phyloP scores from a whole-genome alignment of 2,113 vertebrate genomes.

The Erinaceus europaeus region DNA sequence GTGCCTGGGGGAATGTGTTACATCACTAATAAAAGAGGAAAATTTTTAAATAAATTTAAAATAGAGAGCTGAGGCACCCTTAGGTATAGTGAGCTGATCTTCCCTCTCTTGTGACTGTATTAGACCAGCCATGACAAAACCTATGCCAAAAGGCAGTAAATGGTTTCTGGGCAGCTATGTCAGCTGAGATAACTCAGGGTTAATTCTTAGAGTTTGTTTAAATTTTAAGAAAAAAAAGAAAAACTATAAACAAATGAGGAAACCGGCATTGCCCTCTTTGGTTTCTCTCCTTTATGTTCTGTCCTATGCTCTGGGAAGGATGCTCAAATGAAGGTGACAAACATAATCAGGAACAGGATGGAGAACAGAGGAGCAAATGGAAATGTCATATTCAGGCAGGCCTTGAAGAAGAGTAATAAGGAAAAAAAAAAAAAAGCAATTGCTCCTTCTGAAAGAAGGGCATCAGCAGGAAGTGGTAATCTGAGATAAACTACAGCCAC shows the following conservation, averaged over 20 bases:
- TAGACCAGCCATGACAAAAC: background rate
- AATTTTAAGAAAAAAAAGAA: background rate
- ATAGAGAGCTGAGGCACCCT: background rate
- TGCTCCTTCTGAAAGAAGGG: conserved; percentile 15
- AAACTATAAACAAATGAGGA: background rate
- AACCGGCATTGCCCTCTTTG: background rate
- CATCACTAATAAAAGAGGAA: too few relatives aligned
- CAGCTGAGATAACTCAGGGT: background rate
- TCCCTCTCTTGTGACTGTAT: background rate
- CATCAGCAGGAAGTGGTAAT: background rate
- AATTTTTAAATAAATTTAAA: too few relatives aligned
- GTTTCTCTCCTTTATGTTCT: background rate
- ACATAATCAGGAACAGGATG: conserved; percentile 22
- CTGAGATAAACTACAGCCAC: background rate
- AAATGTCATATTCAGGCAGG: conserved; percentile 45
- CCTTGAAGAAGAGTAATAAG: background rate
- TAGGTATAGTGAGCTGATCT: background rate
- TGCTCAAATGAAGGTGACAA: conserved; percentile 1
- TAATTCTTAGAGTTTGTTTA: background rate
- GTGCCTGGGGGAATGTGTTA: too few relatives aligned
- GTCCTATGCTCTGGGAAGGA: background rate
- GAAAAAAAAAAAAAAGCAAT: conserved; percentile 20
- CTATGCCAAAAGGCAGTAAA: background rate
- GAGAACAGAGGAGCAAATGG: background rate
- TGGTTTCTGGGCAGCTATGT: background rate